These are phyloP conservation scores for Brachyhypopomus gauderio DNA, from an alignment of 2,113 vertebrate species.

Conservation along the genomic window DNA sequence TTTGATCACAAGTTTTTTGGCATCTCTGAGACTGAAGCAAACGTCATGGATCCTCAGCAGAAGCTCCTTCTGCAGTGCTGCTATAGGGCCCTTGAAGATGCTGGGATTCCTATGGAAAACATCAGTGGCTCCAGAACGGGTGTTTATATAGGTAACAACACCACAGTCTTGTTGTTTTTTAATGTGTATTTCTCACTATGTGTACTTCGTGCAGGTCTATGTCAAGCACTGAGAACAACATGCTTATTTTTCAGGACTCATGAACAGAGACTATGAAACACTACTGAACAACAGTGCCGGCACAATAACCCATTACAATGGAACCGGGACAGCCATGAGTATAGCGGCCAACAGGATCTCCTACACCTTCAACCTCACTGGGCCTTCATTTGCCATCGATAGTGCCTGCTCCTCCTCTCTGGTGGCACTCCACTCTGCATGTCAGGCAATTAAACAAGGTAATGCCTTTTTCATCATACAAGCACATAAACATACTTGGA, in stretches of 20 bases:
- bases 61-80: constrained; percentile 82
- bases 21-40: constrained; percentile 77
- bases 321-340: constrained; percentile 78
- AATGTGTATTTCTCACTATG: too few species aligned
- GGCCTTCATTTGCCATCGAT: constrained; percentile 82
- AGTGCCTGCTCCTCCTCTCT: constrained; percentile 85
- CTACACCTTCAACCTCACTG: constrained; percentile 84
- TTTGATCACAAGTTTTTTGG: constrained; percentile 83
- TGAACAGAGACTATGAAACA: constrained; percentile 83
- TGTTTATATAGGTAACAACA: constrained; percentile 77
- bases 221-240: background rate
- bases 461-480: background rate
- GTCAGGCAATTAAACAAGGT: constrained; percentile 83
- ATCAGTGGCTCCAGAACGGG: constrained; percentile 80
- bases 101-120: constrained; percentile 79
- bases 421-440: constrained; percentile 81
- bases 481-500: background rate
- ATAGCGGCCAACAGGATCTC: constrained; percentile 85
- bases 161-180: background rate
- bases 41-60: constrained; percentile 80
- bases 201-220: background rate
- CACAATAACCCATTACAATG: constrained; percentile 77
- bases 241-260: constrained; percentile 73
- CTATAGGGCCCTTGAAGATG: constrained; percentile 81
- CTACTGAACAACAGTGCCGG: constrained; percentile 50